Conservation (phyloP, 2,113 vertebrate species). For the Dendrocopos noguchii region DNA sequence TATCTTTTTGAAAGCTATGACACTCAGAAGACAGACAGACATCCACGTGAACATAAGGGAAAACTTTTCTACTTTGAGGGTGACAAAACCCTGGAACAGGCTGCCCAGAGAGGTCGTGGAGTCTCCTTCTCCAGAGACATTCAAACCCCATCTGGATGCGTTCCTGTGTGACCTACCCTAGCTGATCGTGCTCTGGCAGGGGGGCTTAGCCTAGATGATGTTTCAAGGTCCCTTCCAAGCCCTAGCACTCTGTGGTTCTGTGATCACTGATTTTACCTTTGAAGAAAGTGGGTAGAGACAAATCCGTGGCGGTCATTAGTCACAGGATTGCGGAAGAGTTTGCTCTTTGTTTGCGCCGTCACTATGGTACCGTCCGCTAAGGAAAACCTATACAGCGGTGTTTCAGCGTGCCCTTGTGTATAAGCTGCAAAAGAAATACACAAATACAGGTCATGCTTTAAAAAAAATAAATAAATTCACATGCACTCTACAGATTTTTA, state of each 20-base stretch:
- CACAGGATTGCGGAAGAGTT: slow-evolving; percentile 88
- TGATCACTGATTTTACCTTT: slow-evolving; percentile 80
- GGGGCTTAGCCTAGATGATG: too few species aligned
- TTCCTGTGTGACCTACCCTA: too few species aligned
- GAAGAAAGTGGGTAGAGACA: slow-evolving; percentile 94
- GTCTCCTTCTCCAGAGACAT: too few species aligned
- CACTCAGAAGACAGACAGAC: too few species aligned
- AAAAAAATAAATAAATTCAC: not conserved
- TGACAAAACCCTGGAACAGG: too few species aligned
- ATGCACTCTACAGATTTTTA: not conserved
- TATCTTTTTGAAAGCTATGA: not conserved
- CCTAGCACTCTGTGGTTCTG: not conserved
- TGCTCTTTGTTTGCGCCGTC: slow-evolving; percentile 93
- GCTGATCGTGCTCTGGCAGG: too few species aligned
- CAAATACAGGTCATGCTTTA: not conserved
- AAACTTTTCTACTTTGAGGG: too few species aligned
- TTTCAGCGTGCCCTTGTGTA: slow-evolving; percentile 91
- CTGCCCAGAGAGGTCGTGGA: too few species aligned
- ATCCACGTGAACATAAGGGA: too few species aligned
- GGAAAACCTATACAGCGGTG: slow-evolving; percentile 92
- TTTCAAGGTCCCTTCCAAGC: not conserved
- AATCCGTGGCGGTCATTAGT: slow-evolving; percentile 91
- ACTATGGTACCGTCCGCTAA: slow-evolving; percentile 94
- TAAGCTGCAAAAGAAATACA: slow-evolving; percentile 81
- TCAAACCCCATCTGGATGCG: too few species aligned